phyloP scores from a whole-genome alignment of 2,888 invertebrate species.

The Flexamia atlantica region DNA sequence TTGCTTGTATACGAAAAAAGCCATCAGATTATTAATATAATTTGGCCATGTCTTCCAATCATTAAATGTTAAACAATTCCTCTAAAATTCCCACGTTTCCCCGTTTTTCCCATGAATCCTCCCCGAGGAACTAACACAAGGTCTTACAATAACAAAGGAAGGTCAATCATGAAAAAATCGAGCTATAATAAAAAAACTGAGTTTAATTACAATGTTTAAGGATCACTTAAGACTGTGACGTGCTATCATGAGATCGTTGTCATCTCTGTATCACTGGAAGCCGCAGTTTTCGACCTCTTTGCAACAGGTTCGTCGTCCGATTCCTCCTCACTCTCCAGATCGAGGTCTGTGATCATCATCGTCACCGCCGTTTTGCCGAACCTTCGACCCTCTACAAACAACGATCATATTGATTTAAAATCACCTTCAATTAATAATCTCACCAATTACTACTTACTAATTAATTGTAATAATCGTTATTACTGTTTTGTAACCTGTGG shows the following conservation, averaged over 20 bases:
- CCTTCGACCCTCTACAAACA: conserved; percentile 45
- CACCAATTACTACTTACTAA: too few species aligned
- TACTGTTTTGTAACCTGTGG: too few species aligned
- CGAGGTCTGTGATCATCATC: conserved; percentile 43
- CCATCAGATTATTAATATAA: too few species aligned
- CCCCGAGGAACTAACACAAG: too few species aligned
- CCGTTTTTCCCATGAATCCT: neutral
- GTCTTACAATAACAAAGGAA: too few species aligned
- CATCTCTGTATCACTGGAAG: neutral
- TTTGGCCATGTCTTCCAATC: too few species aligned
- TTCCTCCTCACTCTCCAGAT: conserved; percentile 36
- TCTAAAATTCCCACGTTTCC: too few species aligned
- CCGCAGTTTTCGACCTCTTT: conserved; percentile 38
- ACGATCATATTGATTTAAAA: too few species aligned
- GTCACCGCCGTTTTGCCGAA: conserved; percentile 54
- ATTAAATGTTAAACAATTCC: too few species aligned
- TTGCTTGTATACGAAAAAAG: too few species aligned
- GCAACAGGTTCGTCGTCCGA: conserved; percentile 43
- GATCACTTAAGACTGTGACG: neutral
- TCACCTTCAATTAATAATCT: too few species aligned
- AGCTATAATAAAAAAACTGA: neutral
- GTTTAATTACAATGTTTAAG: neutral
- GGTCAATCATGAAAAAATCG: neutral
- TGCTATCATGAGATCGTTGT: neutral
- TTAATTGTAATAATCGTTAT: too few species aligned